Base-by-base conservation (phyloP, 2,797 vertebrate genomes). In the Limnodromus scolopaceus region DNA sequence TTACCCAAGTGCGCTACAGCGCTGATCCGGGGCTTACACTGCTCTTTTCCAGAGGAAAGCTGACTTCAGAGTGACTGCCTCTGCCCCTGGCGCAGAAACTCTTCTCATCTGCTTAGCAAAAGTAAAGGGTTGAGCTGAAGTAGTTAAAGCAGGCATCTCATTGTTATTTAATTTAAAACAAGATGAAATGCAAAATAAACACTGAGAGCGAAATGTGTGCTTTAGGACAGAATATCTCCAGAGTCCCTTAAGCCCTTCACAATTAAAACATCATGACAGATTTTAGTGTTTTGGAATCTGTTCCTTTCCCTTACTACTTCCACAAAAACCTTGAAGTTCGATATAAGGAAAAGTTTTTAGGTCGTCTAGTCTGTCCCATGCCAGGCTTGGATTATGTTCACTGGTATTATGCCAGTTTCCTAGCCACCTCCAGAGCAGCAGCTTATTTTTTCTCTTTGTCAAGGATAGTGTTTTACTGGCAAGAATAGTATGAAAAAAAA, bases 351-450 rank as follows among this genome's bases (percentile, higher is more conserved):
- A 95, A 92, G 34, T 93, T 88, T 93, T 83, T 83, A 92, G 68
- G 64, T 89, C 4, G 0, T 70, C 64, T 91, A 43, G 16, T 64
- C 32, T 92, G 53, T 70, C 48, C 51, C 13, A 15, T 89, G 86
- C 84, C 86, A 94, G 78, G n/a, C 36, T 75, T 91, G 71, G 91
- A 92, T 94, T 94, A 53, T 53, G 30, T 83, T 94, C 71, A 38
- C 53, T 94, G 90, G 45, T 92, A 53, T 80, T 71, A 72, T 75
- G 86, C 88, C 93, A 97, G 54, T 86, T 89, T 89, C 76, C 71
- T 75, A 87, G 68, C 53, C 75, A 92, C 78, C 74, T 92, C 78
- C 90, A 91, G 92, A 96, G 86, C 23, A 91, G 86, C 41, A 95
- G 65, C 64, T 87, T 91, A 18, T 58, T 91, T 96, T 88, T 75